Evolutionary conservation across 1,140 invertebrate species (phyloP), one percentile per base, ranked within the genome.

Genomic region (Aradophagus sp.): DNA sequence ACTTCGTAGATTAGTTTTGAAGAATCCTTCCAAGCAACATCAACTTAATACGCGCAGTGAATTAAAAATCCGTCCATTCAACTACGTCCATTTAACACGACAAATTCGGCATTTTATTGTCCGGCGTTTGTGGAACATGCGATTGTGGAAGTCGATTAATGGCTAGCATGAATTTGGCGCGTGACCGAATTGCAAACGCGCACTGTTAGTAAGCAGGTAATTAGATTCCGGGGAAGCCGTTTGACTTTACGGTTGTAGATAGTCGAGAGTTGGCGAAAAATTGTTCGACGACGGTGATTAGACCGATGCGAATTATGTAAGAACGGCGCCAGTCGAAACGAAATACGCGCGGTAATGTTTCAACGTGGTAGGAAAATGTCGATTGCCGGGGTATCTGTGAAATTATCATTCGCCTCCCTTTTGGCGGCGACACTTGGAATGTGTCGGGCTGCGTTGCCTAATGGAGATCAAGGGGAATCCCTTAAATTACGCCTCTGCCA

Each of bases 11-110:
- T 76, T 74, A 76, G 73, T 77, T 76, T 65, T 66, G 63, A 80
- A 71, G 76, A 78, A 80, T 79, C 79, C 75, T 75, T 74, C 73
- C 77, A 73, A 71, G 70, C 58, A 39, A 56, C 20, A 47, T 36
- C 61, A 73, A 77, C 69, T 63, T 39, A 15, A 35, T 42, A 65
- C 62, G 50, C 50, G 48, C 20, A 16, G 27, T 29, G 41, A 55
- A 66, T 62, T 48, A 56, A 66, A 56, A 56, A 29, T 2, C 10
- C 29, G 48, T 55, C 19, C 41, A 68, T 59, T 59, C 61, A 68
- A 58, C 45, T 52, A 48, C 41, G 61, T 59, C 53, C 61, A 68
- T 52, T 38, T 52, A 48, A 55, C 52, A 52, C 45, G 52, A 59
- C 39, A 27, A 53, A 44, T 29, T 62, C 12, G 19, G 23, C 38